Evolutionary conservation across 2,888 invertebrate species (phyloP).

Genomic region (Cantharis lateralis): DNA sequence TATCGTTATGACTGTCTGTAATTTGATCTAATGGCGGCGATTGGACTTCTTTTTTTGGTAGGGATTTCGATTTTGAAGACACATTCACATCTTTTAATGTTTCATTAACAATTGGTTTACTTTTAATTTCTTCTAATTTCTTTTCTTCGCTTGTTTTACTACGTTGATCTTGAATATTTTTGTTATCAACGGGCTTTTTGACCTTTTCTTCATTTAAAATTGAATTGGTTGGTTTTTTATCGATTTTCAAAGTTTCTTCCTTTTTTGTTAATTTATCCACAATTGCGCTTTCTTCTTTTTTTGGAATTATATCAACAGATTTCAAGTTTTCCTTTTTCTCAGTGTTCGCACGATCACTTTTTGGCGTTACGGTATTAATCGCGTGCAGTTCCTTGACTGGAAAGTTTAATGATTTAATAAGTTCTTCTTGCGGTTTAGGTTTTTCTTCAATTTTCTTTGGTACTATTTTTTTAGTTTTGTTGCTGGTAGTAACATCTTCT

Average conservation of each 20-base stretch:
- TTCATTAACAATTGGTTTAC: not conserved
- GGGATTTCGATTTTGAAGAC: not conserved
- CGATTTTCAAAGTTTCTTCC: not conserved
- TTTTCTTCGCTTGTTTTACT: not conserved
- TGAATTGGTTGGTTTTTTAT: not conserved
- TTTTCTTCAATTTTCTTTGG: conserved; percentile 17
- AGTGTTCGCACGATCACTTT: not conserved
- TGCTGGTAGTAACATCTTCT: not conserved
- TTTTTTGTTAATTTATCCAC: not conserved
- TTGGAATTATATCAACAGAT: not conserved
- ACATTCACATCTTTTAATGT: not conserved
- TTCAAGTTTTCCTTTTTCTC: not conserved
- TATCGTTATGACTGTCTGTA: not conserved
- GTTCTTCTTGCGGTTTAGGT: not conserved
- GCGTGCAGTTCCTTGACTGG: conserved; percentile 20
- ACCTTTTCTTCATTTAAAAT: not conserved
- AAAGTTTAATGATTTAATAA: conserved; percentile 16
- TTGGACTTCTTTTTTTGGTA: not conserved
- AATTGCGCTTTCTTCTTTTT: not conserved
- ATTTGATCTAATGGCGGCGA: not conserved
- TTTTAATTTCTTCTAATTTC: not conserved
- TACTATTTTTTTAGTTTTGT: not conserved
- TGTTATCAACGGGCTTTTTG: not conserved
- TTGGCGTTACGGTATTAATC: not conserved
- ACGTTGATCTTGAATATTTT: not conserved